Base-by-base conservation (phyloP, 2,797 vertebrate genomes). In the Halcyon leucocephala region DNA sequence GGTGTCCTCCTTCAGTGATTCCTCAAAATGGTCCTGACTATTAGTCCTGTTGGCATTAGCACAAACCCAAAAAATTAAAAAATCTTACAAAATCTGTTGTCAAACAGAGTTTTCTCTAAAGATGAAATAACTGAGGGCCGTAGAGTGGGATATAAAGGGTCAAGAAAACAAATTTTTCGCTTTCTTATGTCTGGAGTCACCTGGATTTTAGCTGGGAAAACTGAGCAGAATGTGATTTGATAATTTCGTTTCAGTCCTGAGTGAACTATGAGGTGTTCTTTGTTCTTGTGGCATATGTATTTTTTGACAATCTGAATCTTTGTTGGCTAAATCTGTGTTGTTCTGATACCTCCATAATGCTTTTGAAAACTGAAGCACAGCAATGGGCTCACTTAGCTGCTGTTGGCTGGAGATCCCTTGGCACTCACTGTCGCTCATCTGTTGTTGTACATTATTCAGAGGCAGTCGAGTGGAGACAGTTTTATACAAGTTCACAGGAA, bases 401-500 rank as follows among this genome's bases (percentile, higher is more conserved):
- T 57, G 5, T 70, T 57, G 82, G 86, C 82, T 91, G 84, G 31
- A 52, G 78, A 88, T 97, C 94, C 93, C 94, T 62, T 88, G 91
- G 93, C 93, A 89, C 13, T 78, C 65, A 3, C 82, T 89, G 89
- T 41, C 4, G 31, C 71, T 95, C 78, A n/a, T 95, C 96, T 94
- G 70, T 49, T 94, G 90, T 77, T 81, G 82, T 73, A 19, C 90
- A 52, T 93, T 95, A 90, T 96, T 95, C 95, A 92, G 71, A 79
- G 52, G 88, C 91, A 93, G 87, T 58, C 16, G 3, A 95, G 89
- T 92, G 90, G 82, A 97, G 91, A 91, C 85, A 44, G 72, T 82
- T 92, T 92, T 89, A 78, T 89, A 82, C 81, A 82, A 95, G 88
- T 74, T 94, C 86, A 87, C 91, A 94, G 93, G 93, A 95, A 95